These are phyloP conservation scores for Bufotes viridis DNA, from an alignment of 2,797 vertebrate species.

Conservation along the genomic window DNA sequence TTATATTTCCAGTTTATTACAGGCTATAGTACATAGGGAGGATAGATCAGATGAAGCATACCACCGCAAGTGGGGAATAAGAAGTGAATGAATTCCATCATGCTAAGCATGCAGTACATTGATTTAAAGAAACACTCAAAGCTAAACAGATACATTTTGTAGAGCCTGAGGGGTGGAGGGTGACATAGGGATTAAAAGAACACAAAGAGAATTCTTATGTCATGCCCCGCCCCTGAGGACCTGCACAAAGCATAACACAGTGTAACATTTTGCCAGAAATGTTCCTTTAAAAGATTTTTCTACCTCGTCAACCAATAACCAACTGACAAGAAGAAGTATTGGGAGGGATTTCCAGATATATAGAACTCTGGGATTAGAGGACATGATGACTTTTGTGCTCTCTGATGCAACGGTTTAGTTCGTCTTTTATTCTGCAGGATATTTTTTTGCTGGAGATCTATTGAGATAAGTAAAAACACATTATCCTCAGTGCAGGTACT, in stretches of 20 bases:
- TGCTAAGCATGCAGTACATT: not conserved
- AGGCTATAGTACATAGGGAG: not conserved
- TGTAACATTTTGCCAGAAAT: not conserved
- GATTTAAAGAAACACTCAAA: not conserved
- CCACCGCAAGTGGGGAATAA: not conserved
- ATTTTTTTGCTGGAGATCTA: slow-evolving; percentile 15
- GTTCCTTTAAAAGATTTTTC: not conserved
- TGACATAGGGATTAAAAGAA: too few relatives aligned
- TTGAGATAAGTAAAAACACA: slow-evolving; percentile 16
- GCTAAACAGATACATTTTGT: too few relatives aligned
- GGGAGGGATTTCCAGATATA: not conserved
- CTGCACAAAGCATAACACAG: not conserved
- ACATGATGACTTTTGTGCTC: not conserved
- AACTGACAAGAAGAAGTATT: not conserved
- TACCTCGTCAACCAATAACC: not conserved
- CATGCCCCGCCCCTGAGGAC: too few relatives aligned
- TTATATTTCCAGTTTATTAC: not conserved
- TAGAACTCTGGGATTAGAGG: not conserved
- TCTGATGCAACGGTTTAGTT: not conserved
- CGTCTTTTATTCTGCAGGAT: not conserved
- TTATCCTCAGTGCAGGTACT: slow-evolving; percentile 6
- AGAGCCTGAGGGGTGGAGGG: too few relatives aligned
- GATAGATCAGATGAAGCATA: not conserved
- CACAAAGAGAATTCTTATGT: too few relatives aligned
- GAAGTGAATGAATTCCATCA: not conserved